phyloP scores from a whole-genome alignment of 2,888 invertebrate species.

The Nemapogon koenigi region DNA sequence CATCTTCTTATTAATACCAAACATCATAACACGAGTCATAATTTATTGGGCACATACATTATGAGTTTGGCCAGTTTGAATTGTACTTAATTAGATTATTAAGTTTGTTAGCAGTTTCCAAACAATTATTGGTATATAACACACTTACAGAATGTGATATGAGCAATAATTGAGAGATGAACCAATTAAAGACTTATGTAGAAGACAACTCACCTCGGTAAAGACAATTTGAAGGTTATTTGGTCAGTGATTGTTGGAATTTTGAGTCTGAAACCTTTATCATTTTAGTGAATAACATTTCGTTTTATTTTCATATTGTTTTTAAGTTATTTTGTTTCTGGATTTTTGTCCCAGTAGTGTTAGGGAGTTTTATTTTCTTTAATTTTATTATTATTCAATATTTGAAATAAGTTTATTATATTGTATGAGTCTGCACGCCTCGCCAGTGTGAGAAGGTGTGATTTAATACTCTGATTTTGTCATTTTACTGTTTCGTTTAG shows the following conservation, averaged over 20 bases:
- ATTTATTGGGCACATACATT: no score
- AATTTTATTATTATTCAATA: slow-evolving; percentile 33
- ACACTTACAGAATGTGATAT: slow-evolving; percentile 62
- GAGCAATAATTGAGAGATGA: slow-evolving; percentile 57
- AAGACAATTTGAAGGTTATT: slow-evolving; percentile 20
- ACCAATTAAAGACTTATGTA: slow-evolving; percentile 40
- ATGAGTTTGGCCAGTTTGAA: slow-evolving; percentile 30
- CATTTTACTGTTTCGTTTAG: slow-evolving; percentile 58
- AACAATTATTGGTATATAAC: no score
- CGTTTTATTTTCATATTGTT: slow-evolving; percentile 63
- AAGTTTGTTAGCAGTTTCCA: slow-evolving; percentile 41
- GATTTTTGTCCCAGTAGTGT: slow-evolving; percentile 64
- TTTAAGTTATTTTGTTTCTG: slow-evolving; percentile 65
- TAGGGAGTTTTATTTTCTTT: slow-evolving; percentile 64
- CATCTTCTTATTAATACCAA: no score
- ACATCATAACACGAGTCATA: no score
- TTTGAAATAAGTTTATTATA: not conserved
- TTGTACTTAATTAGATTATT: slow-evolving; percentile 63
- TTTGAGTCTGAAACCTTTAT: slow-evolving; percentile 58
- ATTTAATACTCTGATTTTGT: slow-evolving; percentile 59
- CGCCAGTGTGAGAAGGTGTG: slow-evolving; percentile 47
- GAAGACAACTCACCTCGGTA: slow-evolving; percentile 29
- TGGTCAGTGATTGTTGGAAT: slow-evolving; percentile 41
- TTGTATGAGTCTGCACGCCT: slow-evolving; percentile 20
- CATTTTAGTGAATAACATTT: slow-evolving; percentile 64